Evolutionary conservation across 2,113 vertebrate species (phyloP).

Genomic region (Chrysochloris asiatica): DNA sequence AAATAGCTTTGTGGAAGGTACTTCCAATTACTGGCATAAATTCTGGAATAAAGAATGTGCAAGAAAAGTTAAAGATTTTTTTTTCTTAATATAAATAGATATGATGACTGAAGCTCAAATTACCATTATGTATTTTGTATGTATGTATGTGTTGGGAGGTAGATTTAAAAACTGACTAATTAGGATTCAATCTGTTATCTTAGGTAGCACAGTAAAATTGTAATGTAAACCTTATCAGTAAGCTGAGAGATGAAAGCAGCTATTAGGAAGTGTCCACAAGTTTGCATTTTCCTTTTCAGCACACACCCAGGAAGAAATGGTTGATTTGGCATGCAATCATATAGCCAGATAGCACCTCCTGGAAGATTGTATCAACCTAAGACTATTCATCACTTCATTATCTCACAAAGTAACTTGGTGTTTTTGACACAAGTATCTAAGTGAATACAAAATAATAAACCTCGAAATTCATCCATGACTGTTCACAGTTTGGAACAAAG

Average conservation of each 20-base stretch:
- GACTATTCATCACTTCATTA: constrained; percentile 14
- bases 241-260: constrained; percentile 6
- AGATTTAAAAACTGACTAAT: constrained; percentile 6
- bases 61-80: constrained; percentile 5
- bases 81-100: constrained; percentile 33
- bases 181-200: constrained; percentile 34
- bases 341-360: neutral
- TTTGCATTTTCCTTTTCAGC: constrained; percentile 43
- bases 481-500: neutral
- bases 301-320: neutral
- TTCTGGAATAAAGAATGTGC: constrained; percentile 12
- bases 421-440: constrained; percentile 3
- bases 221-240: constrained; percentile 6
- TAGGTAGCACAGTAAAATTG: neutral
- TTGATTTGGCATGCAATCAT: neutral
- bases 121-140: constrained; percentile 10
- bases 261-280: neutral
- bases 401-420: neutral
- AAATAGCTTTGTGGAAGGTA: constrained; percentile 43
- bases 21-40: neutral
- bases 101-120: neutral
- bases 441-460: neutral
- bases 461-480: neutral
- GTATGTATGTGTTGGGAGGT: neutral
- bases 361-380: neutral